Evolutionary conservation across 2,888 invertebrate species (phyloP), one percentile per base, ranked within the genome.

Genomic region (Tridacna crocea): DNA sequence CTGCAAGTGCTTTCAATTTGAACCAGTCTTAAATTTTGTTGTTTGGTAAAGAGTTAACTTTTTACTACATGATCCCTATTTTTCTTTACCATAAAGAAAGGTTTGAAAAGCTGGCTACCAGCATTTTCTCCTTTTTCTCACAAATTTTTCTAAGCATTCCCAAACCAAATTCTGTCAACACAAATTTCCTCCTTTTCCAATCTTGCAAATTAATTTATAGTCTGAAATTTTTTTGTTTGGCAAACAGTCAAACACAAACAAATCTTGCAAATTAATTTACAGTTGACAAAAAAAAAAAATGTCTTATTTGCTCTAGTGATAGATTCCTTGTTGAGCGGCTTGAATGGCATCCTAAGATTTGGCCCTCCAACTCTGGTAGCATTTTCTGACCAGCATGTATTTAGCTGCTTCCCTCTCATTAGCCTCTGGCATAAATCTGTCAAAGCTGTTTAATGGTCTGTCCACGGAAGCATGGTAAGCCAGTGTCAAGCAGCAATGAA

Each of bases 331-430:
- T 95, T 99, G 99, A 95, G 98, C 98, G 96, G 98, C 99, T 96
- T 99, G 99, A 93, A 99, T 97, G 96, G 99, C 98, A 94, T 99
- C 99, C 93, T 99, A 99, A 46, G 99, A 98, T 93, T 98, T 96
- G 3, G 99, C 99, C 87, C 99, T 96, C 96, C 99, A 98, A 95
- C 98, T 99, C 80, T 98, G 96, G 96, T 97, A 99, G 89, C 99
- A 99, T 94, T 97, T 98, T 36, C 98, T 96, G 91, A 99, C 97
- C 70, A 98, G 95, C 98, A 99, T 99, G 94, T 97, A 98, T 36
- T 96, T 96, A 0, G 99, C 98, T 0, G 99, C 99, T 92, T 99
- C 99, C 90, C 97, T 97, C 92, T 99, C 99, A 1, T 97, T 97
- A 10, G 97, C 96, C 87, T 97, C 96, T 0, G 99, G 98, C n/a